phyloP scores from a whole-genome alignment of 2,888 invertebrate species.

The Endomychus coccineus region DNA sequence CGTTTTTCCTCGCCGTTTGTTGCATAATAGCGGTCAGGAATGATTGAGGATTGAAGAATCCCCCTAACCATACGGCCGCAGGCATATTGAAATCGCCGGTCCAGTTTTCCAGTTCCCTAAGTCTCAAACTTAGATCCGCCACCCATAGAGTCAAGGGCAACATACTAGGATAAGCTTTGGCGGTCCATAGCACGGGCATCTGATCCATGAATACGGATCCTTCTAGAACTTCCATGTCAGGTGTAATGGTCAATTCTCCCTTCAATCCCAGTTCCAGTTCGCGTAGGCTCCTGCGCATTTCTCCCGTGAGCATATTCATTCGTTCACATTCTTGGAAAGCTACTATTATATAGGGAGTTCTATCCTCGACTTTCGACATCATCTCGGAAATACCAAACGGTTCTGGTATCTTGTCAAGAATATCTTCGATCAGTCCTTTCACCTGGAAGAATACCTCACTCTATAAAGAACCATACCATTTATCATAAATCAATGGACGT shows the following conservation, averaged over 20 bases:
- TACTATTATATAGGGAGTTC: conserved; percentile 86
- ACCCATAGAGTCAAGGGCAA: conserved; percentile 70
- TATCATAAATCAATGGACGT: too few relatives aligned
- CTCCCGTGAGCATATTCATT: conserved; percentile 81
- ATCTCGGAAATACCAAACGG: conserved; percentile 81
- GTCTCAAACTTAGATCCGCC: conserved; percentile 70
- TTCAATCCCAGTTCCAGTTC: conserved; percentile 86
- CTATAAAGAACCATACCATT: too few relatives aligned
- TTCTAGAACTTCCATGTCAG: conserved; percentile 81
- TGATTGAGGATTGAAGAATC: conserved; percentile 95
- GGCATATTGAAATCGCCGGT: conserved; percentile 81
- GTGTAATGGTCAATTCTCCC: conserved; percentile 88
- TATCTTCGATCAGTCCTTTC: conserved; percentile 71
- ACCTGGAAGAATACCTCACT: conserved; percentile 54
- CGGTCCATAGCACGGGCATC: conserved; percentile 81
- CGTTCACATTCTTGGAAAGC: conserved; percentile 91
- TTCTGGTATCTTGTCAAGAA: conserved; percentile 83
- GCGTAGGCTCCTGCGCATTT: conserved; percentile 71
- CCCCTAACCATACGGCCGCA: conserved; percentile 84
- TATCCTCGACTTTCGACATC: conserved; percentile 78
- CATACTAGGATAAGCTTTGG: conserved; percentile 81
- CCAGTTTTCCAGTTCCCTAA: conserved; percentile 81
- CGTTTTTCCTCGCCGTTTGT: conserved; percentile 90
- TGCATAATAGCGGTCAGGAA: conserved; percentile 97
- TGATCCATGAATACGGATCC: conserved; percentile 80